Percentiles rank a stretch among this genome's conserved stretches.
phyloP scores from a whole-genome alignment of 2,888 invertebrate species.

The Xestia xanthographa region DNA sequence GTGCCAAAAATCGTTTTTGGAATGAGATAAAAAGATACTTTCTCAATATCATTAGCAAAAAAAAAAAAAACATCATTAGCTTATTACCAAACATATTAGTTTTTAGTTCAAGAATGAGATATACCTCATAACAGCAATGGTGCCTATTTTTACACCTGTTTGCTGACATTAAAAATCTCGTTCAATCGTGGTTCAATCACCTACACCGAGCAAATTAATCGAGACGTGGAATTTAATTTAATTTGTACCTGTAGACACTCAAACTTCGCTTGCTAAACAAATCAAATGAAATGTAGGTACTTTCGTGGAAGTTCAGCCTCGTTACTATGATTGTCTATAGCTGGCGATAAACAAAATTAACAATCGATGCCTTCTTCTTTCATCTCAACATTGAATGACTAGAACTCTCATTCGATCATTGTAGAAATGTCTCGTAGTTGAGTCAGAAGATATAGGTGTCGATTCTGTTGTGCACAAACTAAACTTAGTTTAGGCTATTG shows the following conservation, averaged over 20 bases:
- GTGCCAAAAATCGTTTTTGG: neutral
- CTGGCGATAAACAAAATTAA: neutral
- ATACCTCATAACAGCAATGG: neutral
- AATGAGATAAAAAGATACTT: neutral
- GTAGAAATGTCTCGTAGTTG: too few relatives aligned
- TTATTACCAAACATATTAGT: neutral
- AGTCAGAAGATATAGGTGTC: too few relatives aligned
- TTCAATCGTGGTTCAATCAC: slow-evolving; percentile 33
- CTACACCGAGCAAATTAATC: slow-evolving; percentile 26
- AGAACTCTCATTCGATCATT: neutral
- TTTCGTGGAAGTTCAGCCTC: neutral
- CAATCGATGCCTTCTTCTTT: neutral
- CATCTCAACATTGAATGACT: neutral
- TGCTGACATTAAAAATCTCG: slow-evolving; percentile 11
- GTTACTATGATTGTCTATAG: neutral
- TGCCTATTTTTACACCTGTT: slow-evolving; percentile 12
- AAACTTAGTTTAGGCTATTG: too few relatives aligned
- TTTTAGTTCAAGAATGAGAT: neutral
- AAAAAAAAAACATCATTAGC: neutral
- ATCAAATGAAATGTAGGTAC: slow-evolving; percentile 7
- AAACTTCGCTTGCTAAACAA: neutral
- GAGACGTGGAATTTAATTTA: slow-evolving; percentile 21
- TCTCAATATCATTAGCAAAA: neutral
- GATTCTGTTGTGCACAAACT: too few relatives aligned
- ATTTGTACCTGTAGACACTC: slow-evolving; percentile 19